Evolutionary conservation across 2,888 invertebrate species (phyloP), one percentile per base, ranked within the genome.

Genomic region (Globia sparganii): DNA sequence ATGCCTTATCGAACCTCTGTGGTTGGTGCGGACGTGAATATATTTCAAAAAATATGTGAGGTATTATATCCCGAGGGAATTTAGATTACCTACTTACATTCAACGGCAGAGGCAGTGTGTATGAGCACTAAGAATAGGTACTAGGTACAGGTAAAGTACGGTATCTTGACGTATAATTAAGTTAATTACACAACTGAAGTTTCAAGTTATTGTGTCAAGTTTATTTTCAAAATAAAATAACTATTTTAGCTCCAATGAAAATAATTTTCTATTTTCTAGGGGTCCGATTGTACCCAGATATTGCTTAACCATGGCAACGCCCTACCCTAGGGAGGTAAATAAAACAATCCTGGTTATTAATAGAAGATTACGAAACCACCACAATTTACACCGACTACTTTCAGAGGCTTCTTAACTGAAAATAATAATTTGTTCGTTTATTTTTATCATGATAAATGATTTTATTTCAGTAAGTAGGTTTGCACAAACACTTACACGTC

Each of bases 371-470:
- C 21, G 37, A 61, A 66, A 76, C 21, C 25, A 64, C 37, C 56
- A 37, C 75, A 64, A 9, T 8, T 43, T 37, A n/a, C 9, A 66
- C 4, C 1, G 28, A 31, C 0, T 8, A 56, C 28, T 53, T 78
- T 53, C 15, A 59, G 18, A 53, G 82, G 76, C 53, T 76, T 78
- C 59, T 62, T 37, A n/a, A 53, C 4, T 13, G 9, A 37, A 80
- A 67, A 56, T 9, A 11, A n/a, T 4, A n/a, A 53, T 21, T 1
- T n/a, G 13, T n/a, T 15, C 1, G 28, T 46, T 73, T 80, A n/a
- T 62, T 73, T 73, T 37, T 3, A 25, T 43, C 6, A 21, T 15
- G 18, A 15, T 13, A 13, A 43, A 43, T 43, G 0, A 40, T 40
- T 13, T 9, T 40, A 40, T 40, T 40, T 40, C 13, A 40, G 3